Evolutionary conservation across 2,797 vertebrate species (phyloP), one percentile per base, ranked within the genome.

Genomic region (Brachymystax lenok): DNA sequence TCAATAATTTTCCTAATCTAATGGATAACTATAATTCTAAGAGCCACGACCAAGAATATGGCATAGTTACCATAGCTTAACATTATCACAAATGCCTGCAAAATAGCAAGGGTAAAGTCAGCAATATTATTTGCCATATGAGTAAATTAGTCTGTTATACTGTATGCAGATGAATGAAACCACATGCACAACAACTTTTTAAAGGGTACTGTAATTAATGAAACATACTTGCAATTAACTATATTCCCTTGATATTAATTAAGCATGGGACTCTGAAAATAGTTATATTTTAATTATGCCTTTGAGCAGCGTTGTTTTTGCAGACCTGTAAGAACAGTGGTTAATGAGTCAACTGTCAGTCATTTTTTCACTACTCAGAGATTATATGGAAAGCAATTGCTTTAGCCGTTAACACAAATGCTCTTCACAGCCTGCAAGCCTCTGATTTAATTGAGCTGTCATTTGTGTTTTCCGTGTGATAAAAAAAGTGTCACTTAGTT

Each of bases 201-300:
- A 59, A 59, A 59, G n/a, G 17, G 56, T 59, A 59, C 56, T 6
- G 56, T 59, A 59, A 59, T 59, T 59, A 59, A 19, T 95, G 0
- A 19, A 59, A 8, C 56, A 21, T 59, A 21, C 17, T 59, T 59
- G 56, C 56, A 59, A 59, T 59, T 59, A 19, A 59, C 3, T n/a
- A 59, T 59, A 19, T 21, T 5, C 56, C 56, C 19, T 59, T 59
- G 56, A 59, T 59, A 59, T 21, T 59, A 28, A 66, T 66, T 66
- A 28, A 30, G 24, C 24, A 66, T 66, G 21, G 24, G 27, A 27
- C 63, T 13, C 54, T 59, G 54, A 16, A 56, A 56, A 21, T 59
- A 59, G 56, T 59, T 59, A 21, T 59, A 30, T 30, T 28, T 3
- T 28, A 66, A 66, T 66, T 14, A 30, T 66, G 24, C 27, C 63